Conservation (phyloP, 2,888 invertebrate species). For the Brenthis ino region DNA sequence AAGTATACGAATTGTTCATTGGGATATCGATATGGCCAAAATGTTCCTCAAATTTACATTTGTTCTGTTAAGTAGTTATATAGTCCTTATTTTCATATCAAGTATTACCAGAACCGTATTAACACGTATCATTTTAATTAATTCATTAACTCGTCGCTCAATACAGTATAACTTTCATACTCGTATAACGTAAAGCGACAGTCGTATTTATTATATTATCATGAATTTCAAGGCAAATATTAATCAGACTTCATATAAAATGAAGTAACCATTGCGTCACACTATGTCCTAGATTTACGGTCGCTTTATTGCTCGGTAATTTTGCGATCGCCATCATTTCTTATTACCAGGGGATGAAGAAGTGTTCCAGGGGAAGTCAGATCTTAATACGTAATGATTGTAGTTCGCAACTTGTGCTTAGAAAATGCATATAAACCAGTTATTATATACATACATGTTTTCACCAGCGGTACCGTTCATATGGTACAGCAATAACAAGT, state of each 20-base stretch:
- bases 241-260: constrained; percentile 6
- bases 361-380: background rate
- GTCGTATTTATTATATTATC: constrained; percentile 6
- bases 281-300: background rate
- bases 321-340: background rate
- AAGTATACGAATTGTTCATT: too few relatives aligned
- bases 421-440: too few relatives aligned
- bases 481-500: too few relatives aligned
- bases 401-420: too few relatives aligned
- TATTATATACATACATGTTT: too few relatives aligned
- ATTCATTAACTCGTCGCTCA: background rate
- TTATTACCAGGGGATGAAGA: background rate
- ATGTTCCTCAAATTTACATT: too few relatives aligned
- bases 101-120: too few relatives aligned
- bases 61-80: too few relatives aligned
- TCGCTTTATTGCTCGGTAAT: background rate
- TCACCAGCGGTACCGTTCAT: too few relatives aligned
- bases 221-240: constrained; percentile 9
- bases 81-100: too few relatives aligned
- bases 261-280: background rate
- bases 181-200: background rate
- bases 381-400: constrained; percentile 5
- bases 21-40: too few relatives aligned
- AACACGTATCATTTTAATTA: background rate
- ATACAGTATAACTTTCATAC: constrained; percentile 2